Percentiles rank a stretch among this genome's conserved stretches.
phyloP scores from a whole-genome alignment of 1,140 invertebrate genomes.

The Drosophila ercepeae region DNA sequence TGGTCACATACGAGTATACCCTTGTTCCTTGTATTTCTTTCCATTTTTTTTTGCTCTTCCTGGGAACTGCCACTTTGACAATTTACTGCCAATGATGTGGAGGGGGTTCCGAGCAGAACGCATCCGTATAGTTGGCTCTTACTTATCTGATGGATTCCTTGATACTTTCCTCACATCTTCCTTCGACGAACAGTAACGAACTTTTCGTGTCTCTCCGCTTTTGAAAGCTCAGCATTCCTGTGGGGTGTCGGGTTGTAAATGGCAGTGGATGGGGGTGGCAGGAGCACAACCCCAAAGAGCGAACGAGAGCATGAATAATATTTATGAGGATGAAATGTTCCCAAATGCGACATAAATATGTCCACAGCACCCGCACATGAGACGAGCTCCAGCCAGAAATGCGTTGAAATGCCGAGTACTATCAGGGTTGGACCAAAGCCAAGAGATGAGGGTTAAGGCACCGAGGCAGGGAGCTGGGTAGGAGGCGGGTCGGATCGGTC shows the following conservation, averaged over 20 bases:
- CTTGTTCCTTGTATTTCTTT: slow-evolving; percentile 14
- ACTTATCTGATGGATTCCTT: slow-evolving; percentile 77
- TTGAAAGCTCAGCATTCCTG: slow-evolving; percentile 73
- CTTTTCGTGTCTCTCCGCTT: slow-evolving; percentile 60
- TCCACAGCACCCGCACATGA: slow-evolving; percentile 80
- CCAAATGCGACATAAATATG: slow-evolving; percentile 84
- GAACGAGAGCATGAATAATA: slow-evolving; percentile 82
- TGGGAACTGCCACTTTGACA: slow-evolving; percentile 77
- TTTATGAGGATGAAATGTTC: slow-evolving; percentile 83
- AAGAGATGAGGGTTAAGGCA: not conserved
- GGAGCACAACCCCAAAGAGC: slow-evolving; percentile 48
- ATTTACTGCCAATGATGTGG: slow-evolving; percentile 72
- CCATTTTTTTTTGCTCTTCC: slow-evolving; percentile 11
- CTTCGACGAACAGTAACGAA: slow-evolving; percentile 65
- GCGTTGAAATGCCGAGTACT: slow-evolving; percentile 55
- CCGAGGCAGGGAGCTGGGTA: too few species aligned
- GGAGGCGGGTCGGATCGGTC: not conserved
- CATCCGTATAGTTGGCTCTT: slow-evolving; percentile 36
- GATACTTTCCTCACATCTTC: slow-evolving; percentile 64
- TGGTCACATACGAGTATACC: slow-evolving; percentile 19
- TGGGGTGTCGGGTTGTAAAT: slow-evolving; percentile 9
- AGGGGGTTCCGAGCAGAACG: slow-evolving; percentile 14
- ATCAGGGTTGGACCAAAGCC: slow-evolving; percentile 23
- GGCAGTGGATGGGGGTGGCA: slow-evolving; percentile 4
- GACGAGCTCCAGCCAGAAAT: slow-evolving; percentile 69